phyloP scores from a whole-genome alignment of 2,113 vertebrate species.

The Bostrychus sinensis region DNA sequence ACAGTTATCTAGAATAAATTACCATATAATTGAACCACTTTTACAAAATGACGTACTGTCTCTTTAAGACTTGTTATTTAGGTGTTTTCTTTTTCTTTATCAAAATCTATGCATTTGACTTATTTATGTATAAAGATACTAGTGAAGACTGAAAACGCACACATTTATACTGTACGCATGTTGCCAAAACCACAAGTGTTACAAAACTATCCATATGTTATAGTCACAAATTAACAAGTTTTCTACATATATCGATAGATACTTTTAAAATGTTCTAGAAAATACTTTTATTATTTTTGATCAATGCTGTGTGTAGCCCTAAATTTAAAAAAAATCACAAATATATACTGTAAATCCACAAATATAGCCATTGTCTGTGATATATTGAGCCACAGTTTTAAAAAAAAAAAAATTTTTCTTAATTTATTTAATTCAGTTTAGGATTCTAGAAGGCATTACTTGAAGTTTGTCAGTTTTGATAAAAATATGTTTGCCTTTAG shows the following conservation, averaged over 20 bases:
- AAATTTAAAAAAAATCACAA: background rate
- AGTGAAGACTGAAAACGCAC: slow-evolving; percentile 11
- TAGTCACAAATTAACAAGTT: too few species aligned
- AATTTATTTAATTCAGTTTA: background rate
- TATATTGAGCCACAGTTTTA: too few species aligned
- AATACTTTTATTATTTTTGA: background rate
- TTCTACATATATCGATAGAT: background rate
- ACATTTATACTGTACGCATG: slow-evolving; percentile 20
- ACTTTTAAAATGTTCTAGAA: background rate
- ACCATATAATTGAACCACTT: background rate
- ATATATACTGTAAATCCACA: background rate
- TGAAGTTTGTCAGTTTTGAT: slow-evolving; percentile 1
- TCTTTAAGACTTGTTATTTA: background rate
- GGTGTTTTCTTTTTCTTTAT: background rate
- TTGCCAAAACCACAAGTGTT: slow-evolving; percentile 38
- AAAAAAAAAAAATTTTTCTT: too few species aligned
- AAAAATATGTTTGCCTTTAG: background rate
- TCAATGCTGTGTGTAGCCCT: background rate
- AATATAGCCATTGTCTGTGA: too few species aligned
- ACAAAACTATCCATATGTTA: background rate
- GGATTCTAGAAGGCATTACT: background rate
- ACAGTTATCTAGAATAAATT: too few species aligned
- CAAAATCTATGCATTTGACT: slow-evolving; percentile 34
- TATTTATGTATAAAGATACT: background rate
- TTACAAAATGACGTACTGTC: background rate